Evolutionary conservation across 2,113 vertebrate species (phyloP).

Genomic region (Puma concolor): DNA sequence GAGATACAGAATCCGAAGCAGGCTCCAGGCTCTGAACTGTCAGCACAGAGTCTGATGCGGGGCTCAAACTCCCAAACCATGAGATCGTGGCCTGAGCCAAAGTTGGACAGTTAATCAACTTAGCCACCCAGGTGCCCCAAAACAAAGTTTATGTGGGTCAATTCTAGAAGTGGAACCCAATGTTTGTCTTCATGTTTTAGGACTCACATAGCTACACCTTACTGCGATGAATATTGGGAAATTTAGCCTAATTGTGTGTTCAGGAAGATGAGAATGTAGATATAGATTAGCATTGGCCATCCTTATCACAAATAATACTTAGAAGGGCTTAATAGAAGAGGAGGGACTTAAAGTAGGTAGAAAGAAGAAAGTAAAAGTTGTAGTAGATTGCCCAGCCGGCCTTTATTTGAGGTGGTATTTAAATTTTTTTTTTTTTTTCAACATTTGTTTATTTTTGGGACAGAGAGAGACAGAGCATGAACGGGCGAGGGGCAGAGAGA

Average conservation of each 20-base stretch:
- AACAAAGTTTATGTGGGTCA: background rate
- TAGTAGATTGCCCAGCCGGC: background rate
- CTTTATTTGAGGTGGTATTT: constrained; percentile 22
- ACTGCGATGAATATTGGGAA: background rate
- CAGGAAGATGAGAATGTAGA: background rate
- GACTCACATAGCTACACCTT: background rate
- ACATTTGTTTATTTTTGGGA: no score
- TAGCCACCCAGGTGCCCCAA: background rate
- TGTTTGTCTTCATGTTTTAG: background rate
- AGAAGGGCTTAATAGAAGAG: background rate
- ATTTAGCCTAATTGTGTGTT: background rate
- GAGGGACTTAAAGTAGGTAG: background rate
- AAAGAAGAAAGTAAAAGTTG: background rate
- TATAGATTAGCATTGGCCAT: background rate
- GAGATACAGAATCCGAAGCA: no score
- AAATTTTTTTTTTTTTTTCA: no score
- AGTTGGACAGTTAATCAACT: no score
- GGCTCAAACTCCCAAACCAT: no score
- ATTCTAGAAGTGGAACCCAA: background rate
- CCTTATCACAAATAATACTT: background rate
- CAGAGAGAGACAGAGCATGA: no score
- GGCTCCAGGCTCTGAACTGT: no score
- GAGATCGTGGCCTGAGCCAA: no score
- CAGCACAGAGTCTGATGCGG: no score
- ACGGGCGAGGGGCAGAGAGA: no score